Base-by-base conservation (phyloP, 2,113 vertebrate species). In the Lanius ludovicianus region DNA sequence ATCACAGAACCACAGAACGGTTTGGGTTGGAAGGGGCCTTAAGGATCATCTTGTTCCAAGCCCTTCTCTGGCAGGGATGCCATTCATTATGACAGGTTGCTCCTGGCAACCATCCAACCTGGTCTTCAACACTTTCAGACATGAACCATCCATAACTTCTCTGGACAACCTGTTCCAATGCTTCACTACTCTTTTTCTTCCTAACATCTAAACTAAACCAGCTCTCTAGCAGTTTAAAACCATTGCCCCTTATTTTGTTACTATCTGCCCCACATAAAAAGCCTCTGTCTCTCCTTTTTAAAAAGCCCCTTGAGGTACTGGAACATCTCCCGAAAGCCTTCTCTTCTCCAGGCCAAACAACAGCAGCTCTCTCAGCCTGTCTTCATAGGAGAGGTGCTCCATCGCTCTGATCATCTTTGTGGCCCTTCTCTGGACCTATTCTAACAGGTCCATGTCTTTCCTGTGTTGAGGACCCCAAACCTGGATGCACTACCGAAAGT, bases 271-370 rank as follows among this genome's bases (percentile, higher is more conserved):
- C 57, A 31, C 22, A 22, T 22, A 56, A 56, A 41, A 79, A 71
- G 25, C 49, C 25, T 35, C 25, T n/a, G n/a, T 62, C 19, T 62
- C 11, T 42, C 35, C 16, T 56, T 56, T 64, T 18, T 10, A 49
- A 19, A 42, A 64, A 55, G 24, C 3, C 7, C 28, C 21, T 80
- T 64, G 42, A 35, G 20, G 17, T 37, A 50, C 11, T 42, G 12
- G 31, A 73, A 0, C 0, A 12, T 57, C 12, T 80, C 11, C 0
- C 0, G 1, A 10, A 31, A 73, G 25, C 2, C 25, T 42, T 56
- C 30, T 41, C 23, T 63, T 25, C 14, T 42, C 49, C 49, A 71
- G 41, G 30, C 14, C 25, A 22, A 80, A 56, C 16, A 41, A 49
- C 3, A 3, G 8, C 57, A 80, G 11, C 17, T 56, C 49, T 64